Evolutionary conservation across 2,888 invertebrate species (phyloP).

Genomic region (Neoaliturus tenellus): DNA sequence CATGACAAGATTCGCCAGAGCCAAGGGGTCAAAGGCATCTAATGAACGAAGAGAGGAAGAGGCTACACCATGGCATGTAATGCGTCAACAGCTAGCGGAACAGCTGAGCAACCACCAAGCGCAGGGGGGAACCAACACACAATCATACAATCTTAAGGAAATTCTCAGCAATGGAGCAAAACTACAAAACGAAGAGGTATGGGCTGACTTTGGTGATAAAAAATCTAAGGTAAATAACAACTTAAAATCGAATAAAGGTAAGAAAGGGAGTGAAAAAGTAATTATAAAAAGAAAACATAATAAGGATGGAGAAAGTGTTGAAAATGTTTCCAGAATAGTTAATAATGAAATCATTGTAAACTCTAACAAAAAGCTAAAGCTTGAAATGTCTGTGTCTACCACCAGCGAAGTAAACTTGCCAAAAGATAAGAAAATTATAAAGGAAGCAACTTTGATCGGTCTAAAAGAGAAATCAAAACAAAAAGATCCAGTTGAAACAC

Average conservation of each 20-base stretch:
- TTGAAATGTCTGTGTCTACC: too few species aligned
- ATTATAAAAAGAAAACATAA: too few species aligned
- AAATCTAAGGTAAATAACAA: background rate
- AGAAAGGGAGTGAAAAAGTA: too few species aligned
- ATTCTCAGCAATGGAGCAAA: background rate
- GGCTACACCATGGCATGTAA: constrained; percentile 83
- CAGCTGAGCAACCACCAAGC: background rate
- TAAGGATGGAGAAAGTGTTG: too few species aligned
- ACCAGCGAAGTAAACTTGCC: too few species aligned
- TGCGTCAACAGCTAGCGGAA: constrained; percentile 73
- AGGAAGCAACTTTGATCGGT: too few species aligned
- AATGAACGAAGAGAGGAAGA: constrained; percentile 82
- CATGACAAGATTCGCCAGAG: constrained; percentile 87
- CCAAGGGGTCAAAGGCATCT: constrained; percentile 84
- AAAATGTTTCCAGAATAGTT: too few species aligned
- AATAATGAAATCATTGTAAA: too few species aligned
- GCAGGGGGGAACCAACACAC: background rate
- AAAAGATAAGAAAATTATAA: too few species aligned
- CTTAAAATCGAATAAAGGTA: background rate
- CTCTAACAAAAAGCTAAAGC: too few species aligned
- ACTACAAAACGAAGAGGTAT: constrained; percentile 64
- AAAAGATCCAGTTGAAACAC: too few species aligned
- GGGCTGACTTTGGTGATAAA: constrained; percentile 70
- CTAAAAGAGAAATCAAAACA: too few species aligned
- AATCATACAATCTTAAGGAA: background rate